phyloP scores from a whole-genome alignment of 2,113 vertebrate species.

The Lepidiolamprologus cunningtoni region DNA sequence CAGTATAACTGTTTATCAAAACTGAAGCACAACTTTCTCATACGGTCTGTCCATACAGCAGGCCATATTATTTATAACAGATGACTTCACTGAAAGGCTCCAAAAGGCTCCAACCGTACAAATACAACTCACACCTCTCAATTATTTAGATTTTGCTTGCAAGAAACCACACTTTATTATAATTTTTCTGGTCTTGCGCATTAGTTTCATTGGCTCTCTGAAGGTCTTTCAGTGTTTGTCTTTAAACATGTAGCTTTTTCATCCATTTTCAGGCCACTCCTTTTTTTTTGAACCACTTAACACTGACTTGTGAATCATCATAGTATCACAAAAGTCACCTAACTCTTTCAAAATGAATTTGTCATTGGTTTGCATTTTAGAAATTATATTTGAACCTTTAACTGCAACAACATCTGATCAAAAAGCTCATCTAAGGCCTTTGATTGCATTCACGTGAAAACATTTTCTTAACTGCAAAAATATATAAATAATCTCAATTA shows the following conservation, averaged over 20 bases:
- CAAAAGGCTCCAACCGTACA: background rate
- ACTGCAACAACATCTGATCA: too few species aligned
- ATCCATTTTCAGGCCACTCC: background rate
- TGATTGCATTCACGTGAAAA: too few species aligned
- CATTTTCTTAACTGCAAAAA: too few species aligned
- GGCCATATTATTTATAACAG: background rate
- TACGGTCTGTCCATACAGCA: background rate
- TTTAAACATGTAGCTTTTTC: background rate
- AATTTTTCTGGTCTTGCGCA: background rate
- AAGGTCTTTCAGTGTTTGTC: background rate
- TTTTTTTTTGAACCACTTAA: background rate
- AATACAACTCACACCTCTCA: background rate
- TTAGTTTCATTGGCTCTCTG: background rate
- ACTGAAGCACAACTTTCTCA: background rate
- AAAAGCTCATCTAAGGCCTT: too few species aligned
- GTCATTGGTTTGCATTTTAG: too few species aligned
- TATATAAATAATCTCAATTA: too few species aligned
- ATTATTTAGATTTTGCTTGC: background rate
- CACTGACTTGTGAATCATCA: background rate
- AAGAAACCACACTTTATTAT: background rate
- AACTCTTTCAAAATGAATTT: too few species aligned
- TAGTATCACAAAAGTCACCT: background rate
- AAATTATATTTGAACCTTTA: too few species aligned
- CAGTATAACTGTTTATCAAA: background rate
- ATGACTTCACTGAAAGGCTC: background rate